phyloP scores from a whole-genome alignment of 2,888 invertebrate genomes.

The Eucriotettix oculatus region DNA sequence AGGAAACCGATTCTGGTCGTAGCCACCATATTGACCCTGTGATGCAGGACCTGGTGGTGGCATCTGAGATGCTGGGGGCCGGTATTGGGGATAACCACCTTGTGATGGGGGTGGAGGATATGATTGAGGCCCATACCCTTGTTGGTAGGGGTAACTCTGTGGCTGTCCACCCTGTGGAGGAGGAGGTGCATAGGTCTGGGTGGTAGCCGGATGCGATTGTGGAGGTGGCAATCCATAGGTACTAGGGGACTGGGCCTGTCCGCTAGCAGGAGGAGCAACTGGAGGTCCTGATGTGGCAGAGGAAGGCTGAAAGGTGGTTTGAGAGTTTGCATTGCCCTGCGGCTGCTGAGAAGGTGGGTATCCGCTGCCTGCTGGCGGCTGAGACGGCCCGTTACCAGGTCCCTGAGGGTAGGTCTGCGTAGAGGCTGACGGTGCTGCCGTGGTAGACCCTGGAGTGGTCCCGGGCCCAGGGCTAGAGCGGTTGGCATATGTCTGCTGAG shows the following conservation, averaged over 20 bases:
- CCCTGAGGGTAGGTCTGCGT: conserved; percentile 44
- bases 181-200: conserved; percentile 12
- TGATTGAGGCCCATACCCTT: conserved; percentile 8
- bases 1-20: conserved; percentile 28
- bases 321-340: conserved; percentile 16
- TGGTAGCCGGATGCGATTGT: conserved; percentile 12
- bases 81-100: conserved; percentile 37
- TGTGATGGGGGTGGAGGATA: conserved; percentile 31
- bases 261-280: conserved; percentile 7
- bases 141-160: conserved; percentile 11
- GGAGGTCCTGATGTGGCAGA: conserved; percentile 10
- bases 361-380: conserved; percentile 31
- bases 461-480: conserved; percentile 35
- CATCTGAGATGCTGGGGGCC: conserved; percentile 41
- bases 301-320: conserved; percentile 27
- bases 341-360: conserved; percentile 6
- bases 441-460: conserved; percentile 17
- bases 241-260: conserved; percentile 8
- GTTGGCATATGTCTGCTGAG: conserved; percentile 25
- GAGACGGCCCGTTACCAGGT: conserved; percentile 9
- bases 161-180: conserved; percentile 9
- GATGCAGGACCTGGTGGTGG: conserved; percentile 49
- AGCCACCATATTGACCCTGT: conserved; percentile 57
- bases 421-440: conserved; percentile 29
- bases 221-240: conserved; percentile 11